phyloP scores from a whole-genome alignment of 2,888 invertebrate genomes.

The Orthosia gracilis region DNA sequence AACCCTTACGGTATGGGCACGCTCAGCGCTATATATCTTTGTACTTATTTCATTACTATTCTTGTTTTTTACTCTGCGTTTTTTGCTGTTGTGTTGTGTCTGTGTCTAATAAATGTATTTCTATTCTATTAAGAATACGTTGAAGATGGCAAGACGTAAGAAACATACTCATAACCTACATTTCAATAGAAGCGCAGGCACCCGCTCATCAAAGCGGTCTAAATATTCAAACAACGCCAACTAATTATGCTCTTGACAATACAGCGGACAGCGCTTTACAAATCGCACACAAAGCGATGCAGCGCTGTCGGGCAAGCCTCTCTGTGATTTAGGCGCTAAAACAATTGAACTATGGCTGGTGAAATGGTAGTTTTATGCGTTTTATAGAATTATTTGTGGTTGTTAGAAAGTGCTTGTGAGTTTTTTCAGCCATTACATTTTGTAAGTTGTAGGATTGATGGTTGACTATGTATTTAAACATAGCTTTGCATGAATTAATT shows the following conservation, averaged over 20 bases:
- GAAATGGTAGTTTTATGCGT: background rate
- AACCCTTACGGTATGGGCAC: no score
- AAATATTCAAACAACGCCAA: background rate
- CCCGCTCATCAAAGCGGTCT: background rate
- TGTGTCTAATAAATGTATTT: no score
- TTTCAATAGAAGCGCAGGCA: background rate
- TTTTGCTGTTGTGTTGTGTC: no score
- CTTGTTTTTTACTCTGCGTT: no score
- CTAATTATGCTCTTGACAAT: background rate
- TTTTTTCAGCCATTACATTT: no score
- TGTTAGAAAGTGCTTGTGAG: background rate
- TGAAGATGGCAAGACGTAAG: background rate
- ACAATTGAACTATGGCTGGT: background rate
- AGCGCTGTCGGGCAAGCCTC: conserved; percentile 3
- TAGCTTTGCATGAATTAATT: no score
- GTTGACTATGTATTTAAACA: no score
- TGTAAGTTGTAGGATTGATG: no score
- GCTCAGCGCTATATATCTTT: no score
- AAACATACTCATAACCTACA: background rate
- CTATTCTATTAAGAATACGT: background rate
- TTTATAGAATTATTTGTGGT: background rate
- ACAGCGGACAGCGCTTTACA: background rate
- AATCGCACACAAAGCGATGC: conserved; percentile 4
- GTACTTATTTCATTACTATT: no score
- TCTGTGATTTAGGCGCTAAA: conserved; percentile 25